A percentile compares a stretch with the other conserved stretches of the same genome.
Conservation (phyloP, 2,888 invertebrate genomes). For the Phania funesta region DNA sequence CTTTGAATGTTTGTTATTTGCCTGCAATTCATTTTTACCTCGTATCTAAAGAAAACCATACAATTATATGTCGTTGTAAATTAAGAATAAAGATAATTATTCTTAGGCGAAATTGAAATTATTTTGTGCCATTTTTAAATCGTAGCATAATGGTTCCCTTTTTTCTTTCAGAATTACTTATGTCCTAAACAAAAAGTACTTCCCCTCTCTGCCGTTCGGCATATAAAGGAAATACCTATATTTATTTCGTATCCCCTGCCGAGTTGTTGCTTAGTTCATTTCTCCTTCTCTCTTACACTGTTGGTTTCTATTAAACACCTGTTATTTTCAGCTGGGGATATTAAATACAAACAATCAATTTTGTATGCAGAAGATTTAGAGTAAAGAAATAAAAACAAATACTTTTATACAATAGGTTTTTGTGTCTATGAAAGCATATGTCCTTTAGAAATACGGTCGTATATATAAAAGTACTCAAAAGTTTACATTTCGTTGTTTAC, state of each 20-base stretch:
- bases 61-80: no score
- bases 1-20: no score
- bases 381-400: constrained; percentile 9
- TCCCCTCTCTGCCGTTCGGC: background rate
- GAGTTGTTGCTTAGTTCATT: constrained; percentile 1
- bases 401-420: background rate
- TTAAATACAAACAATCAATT: constrained; percentile 41
- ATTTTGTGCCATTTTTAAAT: background rate
- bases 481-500: no score
- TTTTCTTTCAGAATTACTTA: constrained; percentile 30
- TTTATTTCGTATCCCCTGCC: constrained; percentile 12
- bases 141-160: background rate
- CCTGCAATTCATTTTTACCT: no score
- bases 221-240: background rate
- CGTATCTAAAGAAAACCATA: no score
- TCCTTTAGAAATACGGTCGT: background rate
- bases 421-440: background rate
- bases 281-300: background rate
- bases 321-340: constrained; percentile 26
- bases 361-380: constrained; percentile 35
- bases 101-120: no score
- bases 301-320: constrained; percentile 17
- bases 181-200: constrained; percentile 43
- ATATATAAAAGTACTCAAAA: constrained; percentile 5
- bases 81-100: no score